These are phyloP conservation scores for Ochlodes sylvanus DNA, from an alignment of 2,888 invertebrate species.

Conservation along the genomic window DNA sequence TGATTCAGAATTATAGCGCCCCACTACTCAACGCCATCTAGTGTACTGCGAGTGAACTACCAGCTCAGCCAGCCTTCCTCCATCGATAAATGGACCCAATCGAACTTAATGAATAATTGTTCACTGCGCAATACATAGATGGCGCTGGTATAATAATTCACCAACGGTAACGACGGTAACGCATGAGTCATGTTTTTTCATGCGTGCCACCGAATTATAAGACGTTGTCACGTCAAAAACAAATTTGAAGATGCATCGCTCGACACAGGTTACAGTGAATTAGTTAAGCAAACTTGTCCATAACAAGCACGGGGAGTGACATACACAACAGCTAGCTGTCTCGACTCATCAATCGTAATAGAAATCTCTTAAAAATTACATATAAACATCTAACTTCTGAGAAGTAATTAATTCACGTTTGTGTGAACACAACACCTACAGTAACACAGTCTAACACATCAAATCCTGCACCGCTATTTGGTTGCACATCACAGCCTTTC, in stretches of 20 bases:
- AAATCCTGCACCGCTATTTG: slow-evolving; percentile 60
- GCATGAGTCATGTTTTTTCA: no score
- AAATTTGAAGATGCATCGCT: neutral
- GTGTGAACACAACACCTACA: slow-evolving; percentile 50
- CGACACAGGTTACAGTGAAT: slow-evolving; percentile 46
- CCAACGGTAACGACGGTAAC: no score
- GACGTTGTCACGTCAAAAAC: no score
- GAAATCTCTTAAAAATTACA: slow-evolving; percentile 36
- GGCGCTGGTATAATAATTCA: no score
- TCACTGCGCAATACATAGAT: no score
- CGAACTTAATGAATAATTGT: no score
- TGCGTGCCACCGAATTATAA: no score
- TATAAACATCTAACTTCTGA: slow-evolving; percentile 33
- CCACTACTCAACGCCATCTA: no score
- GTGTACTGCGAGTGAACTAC: no score
- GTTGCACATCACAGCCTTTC: slow-evolving; percentile 86
- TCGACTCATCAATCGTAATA: slow-evolving; percentile 24
- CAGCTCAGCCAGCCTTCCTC: no score
- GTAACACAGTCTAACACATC: slow-evolving; percentile 66
- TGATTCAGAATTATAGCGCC: no score
- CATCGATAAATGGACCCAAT: no score
- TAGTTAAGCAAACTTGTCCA: slow-evolving; percentile 56
- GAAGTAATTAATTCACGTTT: slow-evolving; percentile 43
- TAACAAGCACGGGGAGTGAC: slow-evolving; percentile 46
- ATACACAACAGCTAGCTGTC: neutral